Evolutionary conservation across 2,797 vertebrate genomes (phyloP).

Genomic region (Sebastes matsubarae): DNA sequence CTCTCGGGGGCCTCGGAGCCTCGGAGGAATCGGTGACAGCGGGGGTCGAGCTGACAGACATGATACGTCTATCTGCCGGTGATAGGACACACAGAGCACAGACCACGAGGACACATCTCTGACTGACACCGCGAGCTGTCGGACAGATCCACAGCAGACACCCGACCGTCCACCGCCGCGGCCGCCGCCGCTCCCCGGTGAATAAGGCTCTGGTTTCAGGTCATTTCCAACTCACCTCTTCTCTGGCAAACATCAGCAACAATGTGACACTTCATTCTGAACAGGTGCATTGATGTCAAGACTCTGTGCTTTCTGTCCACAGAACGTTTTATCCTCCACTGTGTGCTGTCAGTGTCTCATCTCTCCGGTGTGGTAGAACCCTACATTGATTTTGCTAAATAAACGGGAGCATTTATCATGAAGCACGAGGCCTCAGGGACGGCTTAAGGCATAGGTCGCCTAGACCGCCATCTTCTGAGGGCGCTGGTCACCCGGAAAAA

Average conservation of each 20-base stretch:
- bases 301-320: background rate
- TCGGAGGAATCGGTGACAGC: constrained; percentile 40
- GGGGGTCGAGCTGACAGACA: constrained; percentile 41
- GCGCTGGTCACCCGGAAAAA: too few relatives aligned
- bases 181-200: background rate
- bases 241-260: constrained; percentile 5
- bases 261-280: background rate
- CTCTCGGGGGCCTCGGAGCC: constrained; percentile 28
- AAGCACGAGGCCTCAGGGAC: background rate
- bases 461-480: too few relatives aligned
- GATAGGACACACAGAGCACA: constrained; percentile 35
- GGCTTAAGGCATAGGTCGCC: too few relatives aligned
- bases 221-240: background rate
- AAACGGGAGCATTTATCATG: background rate
- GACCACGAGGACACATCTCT: constrained; percentile 15
- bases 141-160: constrained; percentile 18
- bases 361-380: rapidly evolving
- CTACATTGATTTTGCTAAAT: background rate
- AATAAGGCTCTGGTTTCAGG: background rate
- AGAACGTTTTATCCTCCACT: background rate
- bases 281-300: background rate
- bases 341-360: background rate
- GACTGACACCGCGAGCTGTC: constrained; percentile 34
- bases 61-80: constrained; percentile 45
- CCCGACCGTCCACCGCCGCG: background rate